Evolutionary conservation across 2,888 invertebrate species (phyloP), one percentile per base, ranked within the genome.

Genomic region (Stomorhina lunata): DNA sequence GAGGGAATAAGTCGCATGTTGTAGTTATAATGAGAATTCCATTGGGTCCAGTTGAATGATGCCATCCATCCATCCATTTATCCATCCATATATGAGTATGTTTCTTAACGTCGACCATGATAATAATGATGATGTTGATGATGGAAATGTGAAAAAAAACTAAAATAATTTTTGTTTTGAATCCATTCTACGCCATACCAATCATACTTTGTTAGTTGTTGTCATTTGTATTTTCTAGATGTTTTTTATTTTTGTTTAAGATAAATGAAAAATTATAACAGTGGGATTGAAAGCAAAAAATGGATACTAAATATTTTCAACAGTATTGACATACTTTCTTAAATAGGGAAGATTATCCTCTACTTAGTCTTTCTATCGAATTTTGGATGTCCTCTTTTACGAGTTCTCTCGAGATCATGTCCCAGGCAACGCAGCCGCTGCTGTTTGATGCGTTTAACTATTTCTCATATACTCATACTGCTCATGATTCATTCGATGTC

Each of bases 31-130:
- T 65, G 59, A 63, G 61, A 77, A 71, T 75, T 82, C 82, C 79
- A 71, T 79, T 71, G 82, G 75, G 82, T 69, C 65, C 79, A 79
- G 79, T 79, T 79, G 69, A 59, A 57, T 48, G 37, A 43, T 40
- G 61, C 29, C 66, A 48, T 59, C 20, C 20, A 55, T 32, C 29
- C 15, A 69, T 50, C 20, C 53, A 32, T 63, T n/a, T n/a, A 48
- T 59, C 20, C 20, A 55, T 32, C 29, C 15, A 69, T 50, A 15
- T 43, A 32, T 63, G n/a, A n/a, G 63, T 55, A 78, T 78, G 63
- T 55, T 63, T 43, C 34, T 40, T 53, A 50, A 71, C 40, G 37
- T 77, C 50, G 32, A 57, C 37, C 43, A 55, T 43, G 27, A 45
- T 68, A 68, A 68, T 61, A 17, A 45, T 65, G 59, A 48, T 55